phyloP scores from a whole-genome alignment of 2,113 vertebrate species.

The Poicephalus meyeri region DNA sequence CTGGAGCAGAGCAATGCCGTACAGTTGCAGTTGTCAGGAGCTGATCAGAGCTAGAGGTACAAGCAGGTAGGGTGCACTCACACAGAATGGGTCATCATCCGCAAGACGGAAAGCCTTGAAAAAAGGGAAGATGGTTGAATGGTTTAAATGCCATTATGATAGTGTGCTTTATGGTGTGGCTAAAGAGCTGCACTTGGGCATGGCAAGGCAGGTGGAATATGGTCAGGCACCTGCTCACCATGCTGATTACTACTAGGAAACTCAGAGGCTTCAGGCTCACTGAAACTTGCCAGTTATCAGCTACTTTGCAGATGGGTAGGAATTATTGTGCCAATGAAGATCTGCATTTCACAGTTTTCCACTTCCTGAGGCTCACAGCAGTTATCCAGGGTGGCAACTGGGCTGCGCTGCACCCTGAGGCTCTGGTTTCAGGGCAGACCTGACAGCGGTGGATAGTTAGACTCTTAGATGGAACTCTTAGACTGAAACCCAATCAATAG shows the following conservation, averaged over 20 bases:
- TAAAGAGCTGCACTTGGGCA: too few species aligned
- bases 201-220: accelerated
- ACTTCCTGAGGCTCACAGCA: background rate
- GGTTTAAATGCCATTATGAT: background rate
- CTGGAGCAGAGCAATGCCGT: accelerated
- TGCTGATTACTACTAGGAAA: accelerated
- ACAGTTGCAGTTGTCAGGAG: accelerated
- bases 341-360: background rate
- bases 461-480: too few species aligned
- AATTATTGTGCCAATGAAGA: background rate
- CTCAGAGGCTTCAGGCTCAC: background rate
- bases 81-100: background rate
- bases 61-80: accelerated
- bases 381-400: background rate
- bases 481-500: background rate
- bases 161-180: background rate
- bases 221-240: background rate
- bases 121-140: background rate
- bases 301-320: background rate
- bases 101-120: background rate
- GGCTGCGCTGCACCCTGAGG: background rate
- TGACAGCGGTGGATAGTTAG: background rate
- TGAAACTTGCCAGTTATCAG: background rate
- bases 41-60: accelerated
- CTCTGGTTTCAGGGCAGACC: background rate